A percentile compares a stretch with the other conserved stretches of the same genome.
These are phyloP conservation scores for Beroe forskalii DNA, from an alignment of 37 sponge, comb jelly and placozoan species.

Conservation along the genomic window DNA sequence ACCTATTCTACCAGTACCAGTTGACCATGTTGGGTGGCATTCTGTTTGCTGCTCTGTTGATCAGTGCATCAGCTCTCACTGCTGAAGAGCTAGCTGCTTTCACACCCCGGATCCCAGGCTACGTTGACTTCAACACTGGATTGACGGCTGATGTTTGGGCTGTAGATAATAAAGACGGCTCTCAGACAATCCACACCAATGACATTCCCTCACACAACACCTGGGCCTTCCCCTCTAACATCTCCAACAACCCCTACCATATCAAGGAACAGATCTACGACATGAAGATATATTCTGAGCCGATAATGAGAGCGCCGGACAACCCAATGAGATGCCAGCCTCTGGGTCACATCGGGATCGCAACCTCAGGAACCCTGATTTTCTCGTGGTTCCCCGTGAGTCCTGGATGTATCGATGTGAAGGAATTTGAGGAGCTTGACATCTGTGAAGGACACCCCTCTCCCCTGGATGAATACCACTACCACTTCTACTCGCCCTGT, in stretches of 20 bases:
- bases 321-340: not conserved
- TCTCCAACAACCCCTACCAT: not conserved
- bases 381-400: not conserved
- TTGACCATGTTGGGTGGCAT: not conserved
- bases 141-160: not conserved
- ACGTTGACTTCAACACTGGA: conserved; percentile 1
- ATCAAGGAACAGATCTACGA: not conserved
- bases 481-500: conserved; percentile 20
- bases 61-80: not conserved
- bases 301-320: not conserved
- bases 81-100: conserved; percentile 41
- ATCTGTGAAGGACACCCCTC: conserved; percentile 55
- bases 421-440: conserved; percentile 31
- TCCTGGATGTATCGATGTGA: not conserved
- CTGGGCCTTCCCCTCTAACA: not conserved
- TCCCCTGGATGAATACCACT: not conserved
- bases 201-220: conserved; percentile 36
- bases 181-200: conserved; percentile 30
- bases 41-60: not conserved
- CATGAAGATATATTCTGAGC: not conserved
- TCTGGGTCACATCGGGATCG: not conserved
- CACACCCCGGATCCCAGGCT: conserved; percentile 29
- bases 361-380: not conserved
- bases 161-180: not conserved
- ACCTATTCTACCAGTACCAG: too few species aligned